Conservation (phyloP, 2,888 invertebrate genomes). For the Drosophila cognata region DNA sequence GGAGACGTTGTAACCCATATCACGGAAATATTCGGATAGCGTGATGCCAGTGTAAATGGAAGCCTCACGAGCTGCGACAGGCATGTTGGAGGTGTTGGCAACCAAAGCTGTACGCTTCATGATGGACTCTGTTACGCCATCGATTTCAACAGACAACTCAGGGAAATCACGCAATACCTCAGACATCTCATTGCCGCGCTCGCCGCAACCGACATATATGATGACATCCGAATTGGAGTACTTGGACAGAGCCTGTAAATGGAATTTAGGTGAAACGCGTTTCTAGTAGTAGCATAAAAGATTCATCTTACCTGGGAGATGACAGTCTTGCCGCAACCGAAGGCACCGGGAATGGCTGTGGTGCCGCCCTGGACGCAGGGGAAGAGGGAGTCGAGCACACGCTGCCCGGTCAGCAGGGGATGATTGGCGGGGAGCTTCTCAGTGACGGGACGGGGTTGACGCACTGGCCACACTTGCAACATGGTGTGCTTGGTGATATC, state of each 20-base stretch:
- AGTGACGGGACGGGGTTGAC: slow-evolving; percentile 97
- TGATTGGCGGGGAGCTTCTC: slow-evolving; percentile 99
- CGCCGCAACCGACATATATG: slow-evolving; percentile 99
- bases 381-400: slow-evolving; percentile 99
- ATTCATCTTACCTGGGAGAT: slow-evolving; percentile 88
- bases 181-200: slow-evolving; percentile 99
- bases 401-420: slow-evolving; percentile 98
- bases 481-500: slow-evolving; percentile 96
- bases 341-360: slow-evolving; percentile 99
- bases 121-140: slow-evolving; percentile 98
- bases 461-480: slow-evolving; percentile 99
- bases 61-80: slow-evolving; percentile 99
- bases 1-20: slow-evolving; percentile 99
- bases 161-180: slow-evolving; percentile 99
- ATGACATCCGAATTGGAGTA: slow-evolving; percentile 99
- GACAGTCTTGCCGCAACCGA: slow-evolving; percentile 99
- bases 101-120: slow-evolving; percentile 99
- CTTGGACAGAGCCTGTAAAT: slow-evolving; percentile 94
- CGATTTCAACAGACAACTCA: slow-evolving; percentile 98
- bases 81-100: slow-evolving; percentile 99
- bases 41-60: slow-evolving; percentile 99
- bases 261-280: background rate
- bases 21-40: slow-evolving; percentile 99
- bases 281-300: rapidly evolving
- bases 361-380: slow-evolving; percentile 99